phyloP scores from a whole-genome alignment of 2,888 invertebrate genomes.

The Elmis aenea region DNA sequence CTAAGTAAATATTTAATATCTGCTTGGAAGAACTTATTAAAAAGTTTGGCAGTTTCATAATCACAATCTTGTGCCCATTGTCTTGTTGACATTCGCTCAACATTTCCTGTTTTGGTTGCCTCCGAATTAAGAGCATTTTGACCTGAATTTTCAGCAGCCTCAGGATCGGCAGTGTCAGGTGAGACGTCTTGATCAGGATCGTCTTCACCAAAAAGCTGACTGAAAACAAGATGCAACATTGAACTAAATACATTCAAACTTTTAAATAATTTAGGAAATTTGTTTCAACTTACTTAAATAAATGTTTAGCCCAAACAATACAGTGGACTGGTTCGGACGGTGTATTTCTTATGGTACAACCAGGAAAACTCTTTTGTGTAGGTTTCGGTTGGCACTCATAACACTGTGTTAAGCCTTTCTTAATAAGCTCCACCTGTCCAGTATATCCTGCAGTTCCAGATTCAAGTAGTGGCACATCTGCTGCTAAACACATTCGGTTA shows the following conservation, averaged over 20 bases:
- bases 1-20: conserved; percentile 91
- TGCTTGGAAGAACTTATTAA: conserved; percentile 88
- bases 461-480: conserved; percentile 90
- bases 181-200: conserved; percentile 98
- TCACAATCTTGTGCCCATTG: conserved; percentile 81
- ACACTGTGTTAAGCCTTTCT: conserved; percentile 86
- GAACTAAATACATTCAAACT: not conserved
- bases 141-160: conserved; percentile 71
- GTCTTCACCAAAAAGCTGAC: conserved; percentile 94
- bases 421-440: conserved; percentile 89
- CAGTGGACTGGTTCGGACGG: conserved; percentile 99
- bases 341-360: conserved; percentile 98
- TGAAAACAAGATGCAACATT: conserved; percentile 41
- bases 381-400: conserved; percentile 95
- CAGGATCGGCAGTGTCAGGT: conserved; percentile 94
- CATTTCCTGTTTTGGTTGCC: conserved; percentile 45
- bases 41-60: conserved; percentile 81
- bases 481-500: conserved; percentile 96
- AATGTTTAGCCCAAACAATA: conserved; percentile 98
- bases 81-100: conserved; percentile 66
- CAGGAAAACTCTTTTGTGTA: conserved; percentile 89
- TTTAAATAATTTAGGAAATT: not conserved
- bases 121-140: conserved; percentile 51
- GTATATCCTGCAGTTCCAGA: conserved; percentile 97
- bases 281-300: conserved; percentile 77